Base-by-base conservation (phyloP, 2,797 vertebrate genomes). In the Myripristis murdjan region DNA sequence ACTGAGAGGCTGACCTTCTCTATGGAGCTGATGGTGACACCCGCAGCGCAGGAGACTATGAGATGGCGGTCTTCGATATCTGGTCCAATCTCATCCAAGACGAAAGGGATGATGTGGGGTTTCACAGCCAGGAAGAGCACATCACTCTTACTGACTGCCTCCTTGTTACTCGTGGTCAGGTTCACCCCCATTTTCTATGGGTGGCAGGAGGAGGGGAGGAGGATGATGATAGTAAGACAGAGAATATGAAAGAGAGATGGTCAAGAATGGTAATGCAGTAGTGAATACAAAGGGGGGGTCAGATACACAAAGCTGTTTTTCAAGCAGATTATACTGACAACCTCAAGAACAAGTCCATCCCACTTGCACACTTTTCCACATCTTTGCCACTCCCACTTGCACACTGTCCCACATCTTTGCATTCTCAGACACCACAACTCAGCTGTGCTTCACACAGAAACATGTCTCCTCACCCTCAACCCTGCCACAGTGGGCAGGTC, bases 61-160 rank as follows among this genome's bases (percentile, higher is more conserved):
- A 97, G 96, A 86, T 99, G 97, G 23, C 96, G 95, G 28, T 95
- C 83, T 75, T 97, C 95, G 2, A 99, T 96, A 39, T 97, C 96
- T 0, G 95, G 92, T 10, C 96, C 97, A 18, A 99, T 96, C 78
- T 99, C 97, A 15, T 98, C 97, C 88, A 99, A 93, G 54, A 99
- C 96, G 84, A 98, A 98, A 8, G 97, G 97, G 81, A 98, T 97
- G 78, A 98, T 99, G 84, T 96, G 96, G 0, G 97, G 97, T 79
- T 98, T 99, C 76, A 99, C 97, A 0, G 97, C 96, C 86, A 99
- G 93, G 81, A 98, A 98, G 31, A 99, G 94, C 7, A 98, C 95
- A 1, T 99, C 97, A 2, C 97, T 96, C 84, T 74, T 94, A 87
- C 70, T 93, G 74, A 97, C 96, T 0, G 96, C 94, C 81, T 99